Base-by-base conservation (phyloP, 2,797 vertebrate genomes). In the Xenops minutus region DNA sequence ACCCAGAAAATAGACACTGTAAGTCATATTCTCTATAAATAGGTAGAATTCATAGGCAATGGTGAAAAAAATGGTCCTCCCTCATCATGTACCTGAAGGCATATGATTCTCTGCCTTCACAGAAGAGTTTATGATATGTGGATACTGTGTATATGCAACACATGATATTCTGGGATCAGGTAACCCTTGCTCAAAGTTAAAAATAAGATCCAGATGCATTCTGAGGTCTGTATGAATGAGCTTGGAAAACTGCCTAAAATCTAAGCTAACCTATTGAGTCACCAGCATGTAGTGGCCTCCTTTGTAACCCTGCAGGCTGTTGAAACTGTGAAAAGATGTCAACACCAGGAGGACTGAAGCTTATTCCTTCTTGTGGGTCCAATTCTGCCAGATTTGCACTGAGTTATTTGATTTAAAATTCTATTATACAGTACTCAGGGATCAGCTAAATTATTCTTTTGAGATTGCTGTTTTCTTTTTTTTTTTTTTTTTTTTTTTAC, bases 401-500 rank as follows among this genome's bases (percentile, higher is more conserved):
- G 51, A 68, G 36, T 49, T 75, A 71, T 43, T 92, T 37, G 19
- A 69, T 78, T 88, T 82, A n/a, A 85, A 91, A 85, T 22, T 75
- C 46, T 41, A 55, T 48, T 68, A n/a, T 32, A 29, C 30, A 12
- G 36, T 72, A 79, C 77, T 80, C 54, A 73, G 41, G 20, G 34
- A 78, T 37, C 26, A 64, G 39, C 20, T 79, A 36, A 66, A 88
- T 83, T 86, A 71, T 81, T 69, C 91, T 62, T 89, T 75, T 79
- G 58, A 86, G 48, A 54, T 18, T 66, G 64, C 37, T 63, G 54
- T 41, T 85, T 84, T 78, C 7, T 76, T 89, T 93, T 72, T 6
- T 63, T 61, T 43, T 43, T 44, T 41, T 41, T 41, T 41, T 85
- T 78, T 85, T 93, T 81, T 85, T 94, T 91, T 29, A 64, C 76